Conservation (phyloP, 2,113 vertebrate species). For the Mirounga angustirostris region DNA sequence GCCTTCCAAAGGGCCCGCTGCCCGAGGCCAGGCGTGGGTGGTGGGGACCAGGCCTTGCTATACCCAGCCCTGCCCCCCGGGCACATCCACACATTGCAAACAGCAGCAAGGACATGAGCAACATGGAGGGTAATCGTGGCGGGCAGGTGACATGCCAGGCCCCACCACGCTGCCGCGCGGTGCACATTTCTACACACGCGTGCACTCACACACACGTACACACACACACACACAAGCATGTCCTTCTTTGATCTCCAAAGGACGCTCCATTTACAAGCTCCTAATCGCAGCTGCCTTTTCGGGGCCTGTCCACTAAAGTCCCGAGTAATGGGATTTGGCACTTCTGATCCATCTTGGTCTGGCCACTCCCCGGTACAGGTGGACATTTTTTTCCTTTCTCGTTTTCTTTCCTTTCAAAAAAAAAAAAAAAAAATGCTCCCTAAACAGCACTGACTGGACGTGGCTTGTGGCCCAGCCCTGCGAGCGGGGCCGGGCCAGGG, state of each 20-base stretch:
- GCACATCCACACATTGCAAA: neutral
- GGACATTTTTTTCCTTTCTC: slow-evolving; percentile 48
- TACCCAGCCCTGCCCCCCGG: neutral
- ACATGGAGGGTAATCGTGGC: neutral
- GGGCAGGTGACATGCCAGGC: neutral
- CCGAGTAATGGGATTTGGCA: slow-evolving; percentile 92
- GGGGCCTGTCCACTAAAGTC: slow-evolving; percentile 90
- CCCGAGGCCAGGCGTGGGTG: neutral
- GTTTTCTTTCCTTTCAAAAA: slow-evolving; percentile 24
- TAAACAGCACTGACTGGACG: slow-evolving; percentile 82
- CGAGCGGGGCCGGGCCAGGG: slow-evolving; percentile 64
- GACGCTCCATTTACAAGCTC: slow-evolving; percentile 90
- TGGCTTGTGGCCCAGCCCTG: slow-evolving; percentile 78
- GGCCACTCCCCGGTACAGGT: slow-evolving; percentile 71
- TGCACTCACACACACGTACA: too few species aligned
- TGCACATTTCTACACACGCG: neutral
- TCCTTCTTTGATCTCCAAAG: slow-evolving; percentile 92
- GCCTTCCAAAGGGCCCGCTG: neutral
- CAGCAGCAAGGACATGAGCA: neutral
- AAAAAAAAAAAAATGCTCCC: slow-evolving; percentile 75
- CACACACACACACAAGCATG: neutral
- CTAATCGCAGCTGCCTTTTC: slow-evolving; percentile 88
- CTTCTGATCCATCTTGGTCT: slow-evolving; percentile 88
- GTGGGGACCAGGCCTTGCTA: neutral
- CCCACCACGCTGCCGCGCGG: neutral